phyloP scores from a whole-genome alignment of 2,797 vertebrate genomes.

The Characodon lateralis region DNA sequence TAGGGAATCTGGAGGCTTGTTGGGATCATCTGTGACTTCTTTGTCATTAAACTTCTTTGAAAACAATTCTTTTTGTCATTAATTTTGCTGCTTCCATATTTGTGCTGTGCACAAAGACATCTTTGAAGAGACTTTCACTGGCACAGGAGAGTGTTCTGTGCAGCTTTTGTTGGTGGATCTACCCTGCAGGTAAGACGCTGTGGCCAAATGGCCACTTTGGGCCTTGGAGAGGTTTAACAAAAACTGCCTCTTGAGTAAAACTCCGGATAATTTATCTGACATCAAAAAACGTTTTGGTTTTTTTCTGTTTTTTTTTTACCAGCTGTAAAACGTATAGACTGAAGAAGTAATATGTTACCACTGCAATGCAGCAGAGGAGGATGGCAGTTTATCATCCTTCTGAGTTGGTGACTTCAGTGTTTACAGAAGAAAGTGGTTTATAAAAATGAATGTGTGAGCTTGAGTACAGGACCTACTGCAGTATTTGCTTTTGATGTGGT shows the following conservation, averaged over 20 bases:
- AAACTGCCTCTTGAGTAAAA: not conserved
- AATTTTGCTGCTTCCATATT: constrained; percentile 26
- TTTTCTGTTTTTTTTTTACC: too few species aligned
- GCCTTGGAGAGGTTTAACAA: not conserved
- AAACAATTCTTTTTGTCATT: constrained; percentile 23
- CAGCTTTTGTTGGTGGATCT: not conserved
- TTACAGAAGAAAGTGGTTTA: not conserved
- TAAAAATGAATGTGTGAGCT: not conserved
- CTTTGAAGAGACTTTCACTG: constrained; percentile 13
- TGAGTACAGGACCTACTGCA: not conserved
- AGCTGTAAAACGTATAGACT: not conserved
- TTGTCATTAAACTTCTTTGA: constrained; percentile 24
- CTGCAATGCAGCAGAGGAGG: not conserved
- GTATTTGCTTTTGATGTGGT: constrained; percentile 14
- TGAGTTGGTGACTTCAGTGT: not conserved
- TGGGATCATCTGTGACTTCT: constrained; percentile 11
- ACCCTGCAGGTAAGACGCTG: not conserved
- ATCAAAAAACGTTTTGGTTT: not conserved
- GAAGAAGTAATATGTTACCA: not conserved
- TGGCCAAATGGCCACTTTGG: not conserved
- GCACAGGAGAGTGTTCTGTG: not conserved
- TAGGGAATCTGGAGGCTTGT: not conserved
- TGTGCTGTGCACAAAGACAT: constrained; percentile 31
- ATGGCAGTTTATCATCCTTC: not conserved
- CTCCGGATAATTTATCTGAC: not conserved